Conservation (phyloP, 2,797 vertebrate genomes). For the Catostomus latipinnis region DNA sequence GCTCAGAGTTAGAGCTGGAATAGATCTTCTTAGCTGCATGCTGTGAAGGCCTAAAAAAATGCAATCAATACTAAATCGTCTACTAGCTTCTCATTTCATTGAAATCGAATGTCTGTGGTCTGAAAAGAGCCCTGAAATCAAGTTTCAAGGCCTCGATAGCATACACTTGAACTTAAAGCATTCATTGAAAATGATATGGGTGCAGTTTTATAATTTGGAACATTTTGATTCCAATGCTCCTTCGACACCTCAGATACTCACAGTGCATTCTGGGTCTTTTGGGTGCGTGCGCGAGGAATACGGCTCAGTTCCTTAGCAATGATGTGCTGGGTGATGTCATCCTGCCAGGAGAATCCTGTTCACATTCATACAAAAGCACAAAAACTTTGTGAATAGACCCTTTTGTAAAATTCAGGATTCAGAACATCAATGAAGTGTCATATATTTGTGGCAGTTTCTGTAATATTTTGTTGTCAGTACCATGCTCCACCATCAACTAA, state of each 20-base stretch:
- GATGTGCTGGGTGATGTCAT: constrained; percentile 93
- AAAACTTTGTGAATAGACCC: constrained; percentile 6
- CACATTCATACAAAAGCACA: constrained; percentile 44
- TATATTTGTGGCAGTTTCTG: no score
- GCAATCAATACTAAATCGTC: constrained; percentile 10
- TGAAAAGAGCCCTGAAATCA: neutral
- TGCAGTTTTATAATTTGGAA: neutral
- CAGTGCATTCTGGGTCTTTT: constrained; percentile 63
- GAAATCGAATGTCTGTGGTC: neutral
- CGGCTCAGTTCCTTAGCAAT: constrained; percentile 95
- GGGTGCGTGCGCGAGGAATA: constrained; percentile 82
- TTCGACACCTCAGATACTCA: constrained; percentile 30
- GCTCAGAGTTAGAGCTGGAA: constrained; percentile 65
- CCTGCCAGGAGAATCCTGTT: constrained; percentile 93
- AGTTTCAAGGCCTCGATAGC: constrained; percentile 15
- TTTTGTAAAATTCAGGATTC: constrained; percentile 2
- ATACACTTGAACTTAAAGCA: neutral
- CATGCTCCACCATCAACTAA: no score
- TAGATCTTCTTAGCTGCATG: constrained; percentile 55
- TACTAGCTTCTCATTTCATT: neutral
- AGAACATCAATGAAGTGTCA: no score
- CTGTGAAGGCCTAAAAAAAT: constrained; percentile 67
- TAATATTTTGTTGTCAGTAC: no score
- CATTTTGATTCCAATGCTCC: neutral
- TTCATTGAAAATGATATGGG: neutral